Percentiles rank a stretch among this genome's conserved stretches.
phyloP scores from a whole-genome alignment of 2,797 vertebrate species.

The Hydrophis major region DNA sequence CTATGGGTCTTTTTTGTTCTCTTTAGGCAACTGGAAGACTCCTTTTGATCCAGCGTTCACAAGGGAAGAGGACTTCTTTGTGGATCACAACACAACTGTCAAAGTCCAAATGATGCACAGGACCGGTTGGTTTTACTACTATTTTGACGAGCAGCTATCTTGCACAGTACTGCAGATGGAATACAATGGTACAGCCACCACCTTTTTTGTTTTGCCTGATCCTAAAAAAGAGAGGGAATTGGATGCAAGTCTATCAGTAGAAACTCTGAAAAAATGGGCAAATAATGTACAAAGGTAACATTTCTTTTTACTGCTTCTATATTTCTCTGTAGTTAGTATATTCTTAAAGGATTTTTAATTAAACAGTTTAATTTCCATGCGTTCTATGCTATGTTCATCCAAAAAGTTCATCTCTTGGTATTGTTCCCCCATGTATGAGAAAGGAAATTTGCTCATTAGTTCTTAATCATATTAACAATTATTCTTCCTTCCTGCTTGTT shows the following conservation, averaged over 20 bases:
- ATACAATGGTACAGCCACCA: slow-evolving; percentile 73
- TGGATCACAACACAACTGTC: slow-evolving; percentile 78
- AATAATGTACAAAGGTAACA: slow-evolving; percentile 51
- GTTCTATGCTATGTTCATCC: too few relatives aligned
- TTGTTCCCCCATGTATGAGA: not conserved
- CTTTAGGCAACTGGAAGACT: slow-evolving; percentile 70
- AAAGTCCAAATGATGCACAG: slow-evolving; percentile 89
- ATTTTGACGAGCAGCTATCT: slow-evolving; percentile 71
- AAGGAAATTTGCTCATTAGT: not conserved
- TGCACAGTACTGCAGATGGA: slow-evolving; percentile 78
- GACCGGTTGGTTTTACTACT: slow-evolving; percentile 72
- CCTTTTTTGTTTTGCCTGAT: slow-evolving; percentile 83
- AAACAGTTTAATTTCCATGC: too few relatives aligned
- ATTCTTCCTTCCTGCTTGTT: not conserved
- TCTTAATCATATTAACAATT: not conserved
- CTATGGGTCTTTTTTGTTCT: slow-evolving; percentile 4
- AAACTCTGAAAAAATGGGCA: slow-evolving; percentile 74
- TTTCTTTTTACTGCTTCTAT: not conserved
- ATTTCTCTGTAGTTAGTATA: not conserved
- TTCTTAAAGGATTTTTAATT: not conserved
- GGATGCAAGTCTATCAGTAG: slow-evolving; percentile 72
- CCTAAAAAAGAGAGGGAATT: slow-evolving; percentile 77
- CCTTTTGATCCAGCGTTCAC: slow-evolving; percentile 61
- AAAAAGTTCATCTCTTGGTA: not conserved
- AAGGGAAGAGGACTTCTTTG: slow-evolving; percentile 72